phyloP scores from a whole-genome alignment of 2,888 invertebrate species.

The Dascillus cervinus region DNA sequence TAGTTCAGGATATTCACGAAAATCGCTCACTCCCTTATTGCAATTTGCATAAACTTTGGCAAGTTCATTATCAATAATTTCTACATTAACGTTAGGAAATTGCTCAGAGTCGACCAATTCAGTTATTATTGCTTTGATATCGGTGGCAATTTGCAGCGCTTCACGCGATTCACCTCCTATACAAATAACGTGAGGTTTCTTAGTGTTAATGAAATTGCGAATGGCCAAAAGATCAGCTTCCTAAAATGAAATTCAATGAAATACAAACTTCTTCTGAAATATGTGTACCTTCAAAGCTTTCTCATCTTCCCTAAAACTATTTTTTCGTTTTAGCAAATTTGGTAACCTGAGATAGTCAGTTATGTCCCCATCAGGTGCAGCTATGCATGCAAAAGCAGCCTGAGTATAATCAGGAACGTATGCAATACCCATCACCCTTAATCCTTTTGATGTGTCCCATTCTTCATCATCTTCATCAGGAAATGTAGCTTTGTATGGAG shows the following conservation, averaged over 20 bases:
- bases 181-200: conserved; percentile 86
- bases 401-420: conserved; percentile 79
- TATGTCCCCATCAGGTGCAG: conserved; percentile 86
- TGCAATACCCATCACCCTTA: conserved; percentile 80
- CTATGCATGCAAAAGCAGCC: conserved; percentile 80
- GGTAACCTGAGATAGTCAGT: conserved; percentile 85
- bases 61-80: conserved; percentile 89
- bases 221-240: conserved; percentile 61
- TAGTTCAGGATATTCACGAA: conserved; percentile 86
- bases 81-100: conserved; percentile 79
- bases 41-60: conserved; percentile 90
- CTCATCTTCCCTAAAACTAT: conserved; percentile 61
- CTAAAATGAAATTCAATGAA: conserved; percentile 25
- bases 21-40: conserved; percentile 77
- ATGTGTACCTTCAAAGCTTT: conserved; percentile 44
- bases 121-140: conserved; percentile 64
- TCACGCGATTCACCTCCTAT: conserved; percentile 83
- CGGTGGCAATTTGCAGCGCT: conserved; percentile 72
- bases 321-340: conserved; percentile 75
- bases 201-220: conserved; percentile 74
- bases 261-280: conserved; percentile 2
- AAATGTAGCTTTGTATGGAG: conserved; percentile 67
- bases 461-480: conserved; percentile 86
- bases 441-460: conserved; percentile 78
- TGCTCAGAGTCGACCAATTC: conserved; percentile 77